Evolutionary conservation across 1,140 invertebrate genomes (phyloP), one percentile per base, ranked within the genome.

Genomic region (Chironomus tepperi): DNA sequence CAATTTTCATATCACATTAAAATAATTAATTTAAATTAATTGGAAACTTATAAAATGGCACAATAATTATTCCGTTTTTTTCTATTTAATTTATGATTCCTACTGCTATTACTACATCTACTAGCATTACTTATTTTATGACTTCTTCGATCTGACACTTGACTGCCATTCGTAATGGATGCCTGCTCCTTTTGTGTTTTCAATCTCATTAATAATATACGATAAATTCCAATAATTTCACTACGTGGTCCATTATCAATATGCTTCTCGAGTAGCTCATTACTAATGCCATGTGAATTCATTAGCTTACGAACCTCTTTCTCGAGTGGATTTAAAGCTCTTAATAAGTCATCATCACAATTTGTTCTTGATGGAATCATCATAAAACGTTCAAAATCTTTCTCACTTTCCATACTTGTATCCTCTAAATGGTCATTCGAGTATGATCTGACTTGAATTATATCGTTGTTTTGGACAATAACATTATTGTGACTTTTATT

Each of bases 171-270:
- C 24, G 5, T 5, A 34, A 34, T 34, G 24, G 24, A 34, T 34
- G 24, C 24, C 24, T 19, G 65, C 19, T 70, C 65, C 7, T 16
- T 16, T 47, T 82, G 81, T 73, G 81, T 81, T 74, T 83, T 80
- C 43, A 84, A 76, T n/a, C 83, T 79, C 77, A 84, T 81, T 72
- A 84, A 80, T 24, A 84, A 78, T 43, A 84, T 83, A n/a, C 83
- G 78, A 76, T 84, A 84, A 74, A 83, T 81, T 10, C 83, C 83
- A 67, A 84, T 84, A 57, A 84, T 82, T 73, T 84, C 79, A 42
- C 83, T 84, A 19, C 81, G 79, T 42, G 83, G 83, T 21, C 82
- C 83, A 76, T 81, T 80, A 64, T 79, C 80, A 42, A 80, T 77
- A 7, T 80, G 79, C 43, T 79, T 78, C 65, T 80, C 79, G 34